Evolutionary conservation across 1,140 invertebrate species (phyloP), one percentile per base, ranked within the genome.

Genomic region (Agraylea sexmaculata): DNA sequence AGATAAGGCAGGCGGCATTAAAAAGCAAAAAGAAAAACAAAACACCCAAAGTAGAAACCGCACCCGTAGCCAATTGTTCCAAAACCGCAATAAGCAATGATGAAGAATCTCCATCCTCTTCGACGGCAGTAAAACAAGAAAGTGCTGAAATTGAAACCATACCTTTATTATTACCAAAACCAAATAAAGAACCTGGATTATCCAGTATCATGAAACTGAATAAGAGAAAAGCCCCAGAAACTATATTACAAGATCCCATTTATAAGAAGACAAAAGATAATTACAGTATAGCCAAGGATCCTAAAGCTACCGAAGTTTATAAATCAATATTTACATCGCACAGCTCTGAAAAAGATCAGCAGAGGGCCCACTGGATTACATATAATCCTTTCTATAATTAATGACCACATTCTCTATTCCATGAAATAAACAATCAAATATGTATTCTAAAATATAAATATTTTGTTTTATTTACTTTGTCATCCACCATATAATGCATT

Each of bases 381-480:
- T 95, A 90, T 58, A 97, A 97, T 74, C 92, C 92, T 35, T 86
- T 91, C 57, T 96, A 92, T 64, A 91, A 90, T 73, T 93, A 69
- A 73, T 31, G 18, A 7, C n/a, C 30, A 10, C n/a, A n/a, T n/a
- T n/a, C n/a, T n/a, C n/a, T n/a, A n/a, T n/a, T n/a, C n/a, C n/a
- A n/a, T n/a, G n/a, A n/a, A n/a, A n/a, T n/a, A n/a, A n/a, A n/a
- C n/a, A n/a, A n/a, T n/a, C n/a, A n/a, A n/a, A n/a, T n/a, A n/a
- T n/a, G n/a, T n/a, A n/a, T n/a, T n/a, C n/a, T n/a, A n/a, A n/a
- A n/a, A n/a, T n/a, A n/a, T n/a, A n/a, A n/a, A n/a, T n/a, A n/a
- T n/a, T n/a, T n/a, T n/a, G n/a, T n/a, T n/a, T n/a, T n/a, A n/a
- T n/a, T n/a, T n/a, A n/a, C n/a, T n/a, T n/a, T n/a, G n/a, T n/a